A percentile compares a stretch with the other conserved stretches of the same genome.
Evolutionary conservation across 2,113 vertebrate genomes (phyloP).

Genomic region (Garra rufa): DNA sequence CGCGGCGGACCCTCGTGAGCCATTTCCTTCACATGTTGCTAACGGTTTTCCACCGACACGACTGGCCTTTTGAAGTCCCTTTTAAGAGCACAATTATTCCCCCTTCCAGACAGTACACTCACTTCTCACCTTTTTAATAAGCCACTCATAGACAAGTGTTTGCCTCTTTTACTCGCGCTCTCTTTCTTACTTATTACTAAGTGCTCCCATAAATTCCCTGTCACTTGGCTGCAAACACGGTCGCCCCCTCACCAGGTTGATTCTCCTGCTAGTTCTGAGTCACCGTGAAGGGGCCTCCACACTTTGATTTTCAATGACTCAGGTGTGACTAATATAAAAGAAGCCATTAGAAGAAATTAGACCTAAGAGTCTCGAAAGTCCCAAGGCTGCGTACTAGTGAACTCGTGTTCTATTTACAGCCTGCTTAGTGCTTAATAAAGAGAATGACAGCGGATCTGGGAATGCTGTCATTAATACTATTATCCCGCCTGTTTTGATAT

Average conservation of each 20-base stretch:
- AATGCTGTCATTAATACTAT: slow-evolving; percentile 78
- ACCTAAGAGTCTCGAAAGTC: slow-evolving; percentile 42
- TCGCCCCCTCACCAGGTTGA: slow-evolving; percentile 16
- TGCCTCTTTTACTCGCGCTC: slow-evolving; percentile 56
- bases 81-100: slow-evolving; percentile 80
- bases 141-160: slow-evolving; percentile 73
- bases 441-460: slow-evolving; percentile 17
- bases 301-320: slow-evolving; percentile 76
- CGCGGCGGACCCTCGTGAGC: slow-evolving; percentile 17
- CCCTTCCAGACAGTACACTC: slow-evolving; percentile 78
- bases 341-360: slow-evolving; percentile 56
- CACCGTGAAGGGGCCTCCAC: slow-evolving; percentile 67
- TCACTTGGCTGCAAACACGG: slow-evolving; percentile 69
- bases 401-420: slow-evolving; percentile 66
- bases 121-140: slow-evolving; percentile 86
- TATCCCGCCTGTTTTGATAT: slow-evolving; percentile 76
- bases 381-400: slow-evolving; percentile 65
- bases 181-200: slow-evolving; percentile 57
- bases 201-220: slow-evolving; percentile 75
- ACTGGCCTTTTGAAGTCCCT: slow-evolving; percentile 77
- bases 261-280: slow-evolving; percentile 62
- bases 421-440: slow-evolving; percentile 49
- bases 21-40: slow-evolving; percentile 56
- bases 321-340: slow-evolving; percentile 64
- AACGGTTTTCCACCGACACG: slow-evolving; percentile 73